Conservation (phyloP, 2,113 vertebrate species). For the Poecilia latipinna region DNA sequence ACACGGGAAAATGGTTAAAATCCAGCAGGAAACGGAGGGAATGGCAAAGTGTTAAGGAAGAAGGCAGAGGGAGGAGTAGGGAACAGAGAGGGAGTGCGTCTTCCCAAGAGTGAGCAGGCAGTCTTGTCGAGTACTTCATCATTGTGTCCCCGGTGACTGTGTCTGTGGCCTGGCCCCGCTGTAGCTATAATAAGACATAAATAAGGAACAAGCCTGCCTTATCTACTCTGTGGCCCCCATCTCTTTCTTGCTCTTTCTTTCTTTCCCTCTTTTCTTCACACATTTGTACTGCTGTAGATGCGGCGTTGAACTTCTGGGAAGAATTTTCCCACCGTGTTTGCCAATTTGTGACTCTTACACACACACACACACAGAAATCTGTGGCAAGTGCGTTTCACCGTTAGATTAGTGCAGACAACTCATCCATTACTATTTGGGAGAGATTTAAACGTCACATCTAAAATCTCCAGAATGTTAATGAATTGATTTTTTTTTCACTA, state of each 20-base stretch:
- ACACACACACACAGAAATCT: not conserved
- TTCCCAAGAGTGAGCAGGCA: conserved; percentile 76
- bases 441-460: not conserved
- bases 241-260: conserved; percentile 45
- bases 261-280: conserved; percentile 17
- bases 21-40: conserved; percentile 51
- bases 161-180: conserved; percentile 79
- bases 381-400: not conserved
- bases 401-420: conserved; percentile 4
- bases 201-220: conserved; percentile 80
- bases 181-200: conserved; percentile 83
- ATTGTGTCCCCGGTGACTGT: conserved; percentile 80
- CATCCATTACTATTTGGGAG: not conserved
- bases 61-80: conserved; percentile 50
- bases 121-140: conserved; percentile 81
- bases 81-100: conserved; percentile 67
- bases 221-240: conserved; percentile 74
- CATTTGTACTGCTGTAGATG: conserved; percentile 41
- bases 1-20: conserved; percentile 57
- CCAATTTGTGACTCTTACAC: conserved; percentile 10
- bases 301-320: conserved; percentile 44
- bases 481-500: not conserved
- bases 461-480: too few relatives aligned
- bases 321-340: conserved; percentile 53
- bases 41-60: conserved; percentile 64